phyloP scores from a whole-genome alignment of 2,113 vertebrate species.

The Setophaga petechia region DNA sequence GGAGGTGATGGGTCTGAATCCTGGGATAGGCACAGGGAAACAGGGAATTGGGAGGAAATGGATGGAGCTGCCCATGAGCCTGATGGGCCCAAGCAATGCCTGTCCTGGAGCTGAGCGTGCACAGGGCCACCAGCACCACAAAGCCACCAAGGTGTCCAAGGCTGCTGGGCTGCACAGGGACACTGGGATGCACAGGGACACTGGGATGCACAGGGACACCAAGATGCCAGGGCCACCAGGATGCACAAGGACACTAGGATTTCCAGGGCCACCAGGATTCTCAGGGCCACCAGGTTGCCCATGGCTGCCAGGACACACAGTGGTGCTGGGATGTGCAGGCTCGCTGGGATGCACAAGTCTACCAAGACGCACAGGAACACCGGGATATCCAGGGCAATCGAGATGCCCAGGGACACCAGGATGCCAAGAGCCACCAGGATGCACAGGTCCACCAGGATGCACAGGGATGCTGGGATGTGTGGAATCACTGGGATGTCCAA shows the following conservation, averaged over 20 bases:
- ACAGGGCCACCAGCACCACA: neutral
- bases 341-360: rapidly evolving
- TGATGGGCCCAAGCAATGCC: rapidly evolving
- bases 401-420: too few relatives aligned
- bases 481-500: rapidly evolving
- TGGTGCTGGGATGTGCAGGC: too few relatives aligned
- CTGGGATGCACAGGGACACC: rapidly evolving
- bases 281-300: too few relatives aligned
- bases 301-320: too few relatives aligned
- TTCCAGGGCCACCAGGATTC: neutral
- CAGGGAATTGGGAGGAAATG: neutral
- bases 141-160: rapidly evolving
- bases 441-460: too few relatives aligned
- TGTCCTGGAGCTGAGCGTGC: neutral
- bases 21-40: neutral
- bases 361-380: too few relatives aligned
- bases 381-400: rapidly evolving
- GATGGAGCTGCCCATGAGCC: neutral
- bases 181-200: rapidly evolving
- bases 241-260: neutral
- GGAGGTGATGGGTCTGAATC: neutral
- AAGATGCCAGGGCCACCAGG: rapidly evolving
- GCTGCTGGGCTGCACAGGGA: too few relatives aligned
- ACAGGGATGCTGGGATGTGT: too few relatives aligned
- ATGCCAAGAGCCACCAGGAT: too few relatives aligned